Conservation (phyloP, 1,140 invertebrate genomes). For the Eufriesea mexicana region DNA sequence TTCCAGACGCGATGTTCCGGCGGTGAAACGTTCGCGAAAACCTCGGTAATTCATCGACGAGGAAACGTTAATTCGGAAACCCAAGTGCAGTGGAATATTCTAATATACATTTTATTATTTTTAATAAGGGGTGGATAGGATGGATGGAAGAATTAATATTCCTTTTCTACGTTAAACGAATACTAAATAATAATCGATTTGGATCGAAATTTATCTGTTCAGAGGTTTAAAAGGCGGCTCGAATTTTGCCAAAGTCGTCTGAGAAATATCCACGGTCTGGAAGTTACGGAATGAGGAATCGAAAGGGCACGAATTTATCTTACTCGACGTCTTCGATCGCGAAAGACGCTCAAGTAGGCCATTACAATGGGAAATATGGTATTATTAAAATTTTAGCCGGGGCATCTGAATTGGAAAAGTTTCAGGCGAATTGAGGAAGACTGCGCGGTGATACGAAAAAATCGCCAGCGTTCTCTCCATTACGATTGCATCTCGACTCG, state of each 20-base stretch:
- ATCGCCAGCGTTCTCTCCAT: not conserved
- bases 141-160: too few relatives aligned
- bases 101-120: too few relatives aligned
- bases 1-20: too few relatives aligned
- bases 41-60: too few relatives aligned
- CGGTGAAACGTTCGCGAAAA: too few relatives aligned
- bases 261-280: not conserved
- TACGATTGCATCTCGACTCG: not conserved
- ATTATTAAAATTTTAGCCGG: constrained; percentile 6
- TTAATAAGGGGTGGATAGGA: too few relatives aligned
- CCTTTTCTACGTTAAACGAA: too few relatives aligned
- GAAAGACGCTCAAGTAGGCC: not conserved
- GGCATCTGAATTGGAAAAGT: constrained; percentile 14
- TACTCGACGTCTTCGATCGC: not conserved
- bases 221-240: not conserved
- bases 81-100: too few relatives aligned
- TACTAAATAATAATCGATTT: not conserved
- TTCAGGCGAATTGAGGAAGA: not conserved
- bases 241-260: not conserved
- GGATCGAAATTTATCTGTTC: not conserved
- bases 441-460: not conserved
- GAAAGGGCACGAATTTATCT: not conserved
- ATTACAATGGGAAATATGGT: constrained; percentile 2
- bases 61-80: too few relatives aligned
- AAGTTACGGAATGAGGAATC: not conserved